These are phyloP conservation scores for Apostichopus japonicus DNA, from an alignment of 35 echinoderm and acorn worm species.

Conservation along the genomic window DNA sequence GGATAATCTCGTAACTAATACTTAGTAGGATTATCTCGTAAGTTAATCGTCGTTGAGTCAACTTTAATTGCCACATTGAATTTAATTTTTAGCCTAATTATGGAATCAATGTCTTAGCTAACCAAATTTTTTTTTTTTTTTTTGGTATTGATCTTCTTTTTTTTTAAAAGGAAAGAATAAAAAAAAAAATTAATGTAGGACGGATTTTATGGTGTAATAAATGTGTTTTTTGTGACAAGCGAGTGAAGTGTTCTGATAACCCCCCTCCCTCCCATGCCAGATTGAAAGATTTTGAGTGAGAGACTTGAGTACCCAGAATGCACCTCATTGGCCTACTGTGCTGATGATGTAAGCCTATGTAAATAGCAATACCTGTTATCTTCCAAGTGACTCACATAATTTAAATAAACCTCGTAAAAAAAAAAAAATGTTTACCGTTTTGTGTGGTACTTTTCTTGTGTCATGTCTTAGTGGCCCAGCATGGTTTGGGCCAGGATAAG, in stretches of 20 bases:
- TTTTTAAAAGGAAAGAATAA: not conserved
- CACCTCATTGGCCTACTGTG: constrained; percentile 3
- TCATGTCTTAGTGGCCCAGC: too few species aligned
- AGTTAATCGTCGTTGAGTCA: too few species aligned
- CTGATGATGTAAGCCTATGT: constrained; percentile 23
- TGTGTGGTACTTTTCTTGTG: too few species aligned
- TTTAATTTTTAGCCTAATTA: not conserved
- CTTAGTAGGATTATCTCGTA: too few species aligned
- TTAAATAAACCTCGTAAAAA: constrained; percentile 47
- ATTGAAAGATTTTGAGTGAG: not conserved
- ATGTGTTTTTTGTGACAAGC: not conserved
- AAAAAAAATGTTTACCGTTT: too few species aligned
- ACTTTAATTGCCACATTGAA: not conserved
- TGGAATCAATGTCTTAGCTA: not conserved
- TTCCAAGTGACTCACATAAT: constrained; percentile 50
- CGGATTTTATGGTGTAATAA: not conserved
- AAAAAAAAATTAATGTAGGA: not conserved
- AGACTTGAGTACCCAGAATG: not conserved
- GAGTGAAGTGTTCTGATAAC: constrained; percentile 3
- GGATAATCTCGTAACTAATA: too few species aligned
- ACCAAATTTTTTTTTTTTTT: not conserved
- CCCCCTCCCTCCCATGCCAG: not conserved
- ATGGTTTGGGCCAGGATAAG: too few species aligned
- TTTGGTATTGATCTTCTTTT: not conserved
- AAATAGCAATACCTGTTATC: constrained; percentile 48